Evolutionary conservation across 2,888 invertebrate species (phyloP).

Genomic region (Eulithis testata): DNA sequence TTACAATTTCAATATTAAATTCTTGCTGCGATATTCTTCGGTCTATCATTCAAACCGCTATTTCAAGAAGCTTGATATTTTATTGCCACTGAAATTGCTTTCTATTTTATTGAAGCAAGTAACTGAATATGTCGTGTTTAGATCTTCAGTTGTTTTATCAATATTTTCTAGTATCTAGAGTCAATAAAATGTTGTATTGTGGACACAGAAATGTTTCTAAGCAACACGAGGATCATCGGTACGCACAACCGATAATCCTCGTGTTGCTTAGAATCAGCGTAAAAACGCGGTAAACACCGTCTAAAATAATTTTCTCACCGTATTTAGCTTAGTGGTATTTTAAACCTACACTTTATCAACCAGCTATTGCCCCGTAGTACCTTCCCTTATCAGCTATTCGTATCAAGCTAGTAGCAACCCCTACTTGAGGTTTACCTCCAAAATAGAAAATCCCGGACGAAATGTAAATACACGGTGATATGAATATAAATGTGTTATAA

Average conservation of each 20-base stretch:
- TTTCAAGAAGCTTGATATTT: conserved; percentile 43
- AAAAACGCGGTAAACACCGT: no score
- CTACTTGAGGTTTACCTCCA: conserved; percentile 43
- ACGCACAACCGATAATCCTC: no score
- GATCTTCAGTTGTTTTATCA: conserved; percentile 5
- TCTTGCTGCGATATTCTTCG: conserved; percentile 60
- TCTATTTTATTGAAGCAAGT: conserved; percentile 22
- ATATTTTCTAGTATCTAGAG: not conserved
- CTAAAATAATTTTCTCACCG: no score
- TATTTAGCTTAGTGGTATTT: no score
- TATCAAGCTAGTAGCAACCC: conserved; percentile 12
- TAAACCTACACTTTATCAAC: no score
- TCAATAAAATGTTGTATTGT: no score
- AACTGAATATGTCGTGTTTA: not conserved
- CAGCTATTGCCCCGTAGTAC: not conserved
- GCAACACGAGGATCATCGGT: no score
- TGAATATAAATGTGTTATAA: conserved; percentile 82
- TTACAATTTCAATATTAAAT: conserved; percentile 73
- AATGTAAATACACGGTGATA: conserved; percentile 82
- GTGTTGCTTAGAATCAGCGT: no score
- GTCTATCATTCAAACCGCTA: conserved; percentile 49
- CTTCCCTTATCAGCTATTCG: conserved; percentile 11
- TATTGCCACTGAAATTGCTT: conserved; percentile 25
- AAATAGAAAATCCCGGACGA: conserved; percentile 63
- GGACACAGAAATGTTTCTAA: no score